Evolutionary conservation across 2,888 invertebrate genomes (phyloP), one percentile per base, ranked within the genome.

Genomic region (Nowickia ferox): DNA sequence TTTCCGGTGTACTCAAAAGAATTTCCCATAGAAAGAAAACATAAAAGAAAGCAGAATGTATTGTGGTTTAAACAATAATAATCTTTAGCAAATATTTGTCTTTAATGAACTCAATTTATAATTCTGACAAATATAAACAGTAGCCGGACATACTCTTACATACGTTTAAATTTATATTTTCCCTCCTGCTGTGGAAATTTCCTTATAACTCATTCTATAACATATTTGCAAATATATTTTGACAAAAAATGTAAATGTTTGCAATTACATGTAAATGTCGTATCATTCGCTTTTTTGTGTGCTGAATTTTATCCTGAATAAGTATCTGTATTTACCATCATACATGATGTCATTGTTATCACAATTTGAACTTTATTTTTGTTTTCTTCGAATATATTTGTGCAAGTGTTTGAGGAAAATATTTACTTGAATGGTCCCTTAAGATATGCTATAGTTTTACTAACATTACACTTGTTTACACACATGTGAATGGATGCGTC

Each of bases 51-150:
- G 30, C 30, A 6, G 6, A 30, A 30, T 30, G 30, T 30, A 30
- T 30, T 30, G 30, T 30, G 30, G 30, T 30, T 30, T 6, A 30
- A 30, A 30, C 30, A 30, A 30, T 40, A 17, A 15, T 2, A 53
- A 42, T 57, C 38, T 66, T 66, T 8, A 10, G 38, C 40, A 76
- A 76, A 66, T 57, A 76, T 66, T 46, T 76, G 46, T 44, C 46
- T 76, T 22, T 48, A 22, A 61, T 51, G 42, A 9, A 13, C 44
- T 72, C 72, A 72, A 61, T 68, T 57, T 57, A 59, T 11, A 30
- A 57, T 57, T 59, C 22, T 57, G 57, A 72, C 57, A 72, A 72
- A 30, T 72, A 59, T 30, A 30, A 30, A 30, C 30, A 30, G 6
- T 30, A 30, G 5, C 6, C 5, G 0, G 6, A 30, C 30, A 30